These are phyloP conservation scores for Eilema caniola DNA, from an alignment of 2,888 invertebrate species.

Conservation along the genomic window DNA sequence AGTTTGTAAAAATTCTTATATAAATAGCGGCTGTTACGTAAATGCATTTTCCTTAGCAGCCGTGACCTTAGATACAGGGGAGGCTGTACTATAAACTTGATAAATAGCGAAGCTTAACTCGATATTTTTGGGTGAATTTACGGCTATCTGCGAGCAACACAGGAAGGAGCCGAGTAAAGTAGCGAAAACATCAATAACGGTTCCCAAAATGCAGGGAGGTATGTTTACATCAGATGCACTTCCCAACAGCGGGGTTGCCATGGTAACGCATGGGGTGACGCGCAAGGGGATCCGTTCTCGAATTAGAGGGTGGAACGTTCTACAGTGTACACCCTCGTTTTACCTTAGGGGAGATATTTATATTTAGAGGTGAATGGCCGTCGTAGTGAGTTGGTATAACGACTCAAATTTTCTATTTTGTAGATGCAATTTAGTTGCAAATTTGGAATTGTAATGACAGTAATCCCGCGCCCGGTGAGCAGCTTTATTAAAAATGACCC, in stretches of 20 bases:
- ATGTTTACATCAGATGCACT: constrained; percentile 68
- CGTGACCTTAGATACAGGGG: constrained; percentile 68
- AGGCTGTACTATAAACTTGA: constrained; percentile 70
- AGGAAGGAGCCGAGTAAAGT: constrained; percentile 66
- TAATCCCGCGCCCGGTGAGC: constrained; percentile 43
- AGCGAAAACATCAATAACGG: constrained; percentile 76
- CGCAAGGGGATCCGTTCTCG: constrained; percentile 67
- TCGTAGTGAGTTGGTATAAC: constrained; percentile 54
- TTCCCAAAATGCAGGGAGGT: constrained; percentile 67
- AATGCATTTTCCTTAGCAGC: constrained; percentile 61
- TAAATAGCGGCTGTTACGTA: constrained; percentile 52
- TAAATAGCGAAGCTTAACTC: constrained; percentile 74
- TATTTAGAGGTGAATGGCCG: constrained; percentile 84
- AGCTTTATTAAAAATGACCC: constrained; percentile 51
- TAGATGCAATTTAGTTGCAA: constrained; percentile 61
- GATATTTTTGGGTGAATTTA: constrained; percentile 73
- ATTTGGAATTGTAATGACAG: constrained; percentile 47
- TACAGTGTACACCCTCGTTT: constrained; percentile 68
- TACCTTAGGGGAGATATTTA: constrained; percentile 80
- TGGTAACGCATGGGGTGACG: constrained; percentile 62
- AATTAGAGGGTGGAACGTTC: constrained; percentile 83
- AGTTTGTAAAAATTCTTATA: constrained; percentile 42
- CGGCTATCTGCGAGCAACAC: constrained; percentile 61
- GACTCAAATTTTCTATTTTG: constrained; percentile 57
- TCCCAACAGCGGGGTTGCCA: constrained; percentile 56